A percentile compares a stretch with the other conserved stretches of the same genome.
These are phyloP conservation scores for Drosophila gaucha DNA, from an alignment of 2,888 invertebrate species.

Conservation along the genomic window DNA sequence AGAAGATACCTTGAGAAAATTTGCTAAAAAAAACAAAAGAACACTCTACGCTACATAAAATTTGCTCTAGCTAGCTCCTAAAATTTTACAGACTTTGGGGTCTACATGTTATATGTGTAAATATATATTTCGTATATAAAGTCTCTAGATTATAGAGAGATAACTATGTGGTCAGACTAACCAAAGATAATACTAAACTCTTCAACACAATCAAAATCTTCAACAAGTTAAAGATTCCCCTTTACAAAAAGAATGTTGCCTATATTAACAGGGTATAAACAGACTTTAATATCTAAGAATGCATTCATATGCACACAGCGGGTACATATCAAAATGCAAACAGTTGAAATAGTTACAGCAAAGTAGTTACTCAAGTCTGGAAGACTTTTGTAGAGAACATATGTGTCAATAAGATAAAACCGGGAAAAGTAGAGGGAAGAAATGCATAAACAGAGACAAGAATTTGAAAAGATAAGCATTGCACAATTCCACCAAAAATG, in stretches of 20 bases:
- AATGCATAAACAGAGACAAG: slow-evolving; percentile 8
- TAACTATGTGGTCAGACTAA: no score
- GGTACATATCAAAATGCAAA: slow-evolving; percentile 49
- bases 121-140: no score
- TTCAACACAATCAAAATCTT: no score
- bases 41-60: no score
- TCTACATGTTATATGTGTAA: no score
- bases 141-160: no score
- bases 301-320: slow-evolving; percentile 21
- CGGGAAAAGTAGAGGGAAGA: slow-evolving; percentile 10
- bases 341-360: slow-evolving; percentile 39
- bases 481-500: slow-evolving; percentile 8
- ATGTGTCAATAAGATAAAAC: slow-evolving; percentile 56
- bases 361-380: slow-evolving; percentile 41
- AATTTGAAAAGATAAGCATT: slow-evolving; percentile 14
- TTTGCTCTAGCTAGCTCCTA: no score
- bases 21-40: no score
- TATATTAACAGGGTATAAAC: not conserved
- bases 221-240: no score
- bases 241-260: not conserved
- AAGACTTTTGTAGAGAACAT: slow-evolving; percentile 8
- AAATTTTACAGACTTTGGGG: no score
- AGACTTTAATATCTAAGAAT: slow-evolving; percentile 33
- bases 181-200: no score
- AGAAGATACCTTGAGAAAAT: no score